Base-by-base conservation (phyloP, 2,888 invertebrate species). In the Timema cristinae region DNA sequence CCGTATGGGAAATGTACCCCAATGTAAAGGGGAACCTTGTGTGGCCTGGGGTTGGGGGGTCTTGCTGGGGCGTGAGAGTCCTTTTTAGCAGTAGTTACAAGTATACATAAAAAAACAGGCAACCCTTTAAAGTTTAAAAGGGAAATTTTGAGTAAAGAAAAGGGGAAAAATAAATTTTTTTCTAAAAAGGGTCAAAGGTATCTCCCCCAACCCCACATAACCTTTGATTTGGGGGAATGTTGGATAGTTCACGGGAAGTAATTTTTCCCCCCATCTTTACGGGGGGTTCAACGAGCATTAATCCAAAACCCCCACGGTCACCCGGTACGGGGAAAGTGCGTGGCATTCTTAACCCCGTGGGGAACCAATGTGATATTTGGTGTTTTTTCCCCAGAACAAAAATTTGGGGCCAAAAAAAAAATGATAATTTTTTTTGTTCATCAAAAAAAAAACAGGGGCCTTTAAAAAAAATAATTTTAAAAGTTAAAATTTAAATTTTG, bases 81-180 rank as follows among this genome's bases (percentile, higher is more conserved):
- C 86, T 80, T 90, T 89, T 79, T 90, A 90, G 78, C 91, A 91
- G 79, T 88, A 88, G 82, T 91, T 73, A 91, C 90, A 77, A 87
- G 82, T 87, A 83, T 88, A 91, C 77, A 83, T 84, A 78, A 90
- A 84, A 90, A 91, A 81, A 88, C 86, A 72, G 90, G 90, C 80
- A 85, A 85, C 74, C 88, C 89, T 78, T 87, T 87, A 71, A 89
- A 81, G 78, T 86, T 86, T n/a, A n/a, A 75, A 90, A 79, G 15
- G 70, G 16, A 15, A 68, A 32, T 47, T 50, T 49, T 6, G 51
- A 32, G 66, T 6, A 51, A 50, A 16, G 66, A 47, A 50, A 69
- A 11, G 50, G 86, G 85, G 71, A 87, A 87, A 80, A 90, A 90
- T 67, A 90, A n/a, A n/a, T n/a, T n/a, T 82, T 75, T 84, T 85